phyloP scores from a whole-genome alignment of 1,140 invertebrate species.

The Acyrthosiphon pisum region DNA sequence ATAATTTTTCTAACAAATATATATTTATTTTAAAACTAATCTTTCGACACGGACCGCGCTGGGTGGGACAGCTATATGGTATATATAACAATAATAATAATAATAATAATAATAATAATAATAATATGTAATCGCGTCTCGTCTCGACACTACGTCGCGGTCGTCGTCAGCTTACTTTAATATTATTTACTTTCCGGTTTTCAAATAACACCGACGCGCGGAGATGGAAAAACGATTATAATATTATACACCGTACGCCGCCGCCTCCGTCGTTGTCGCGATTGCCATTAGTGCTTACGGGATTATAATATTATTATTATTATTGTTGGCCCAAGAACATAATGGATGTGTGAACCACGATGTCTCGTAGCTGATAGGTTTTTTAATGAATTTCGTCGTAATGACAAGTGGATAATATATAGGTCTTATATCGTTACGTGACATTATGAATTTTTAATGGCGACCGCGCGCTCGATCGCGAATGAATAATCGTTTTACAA shows the following conservation, averaged over 20 bases:
- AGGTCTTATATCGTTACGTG: neutral
- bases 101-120: neutral
- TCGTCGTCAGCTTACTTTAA: neutral
- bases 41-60: no score
- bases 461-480: no score
- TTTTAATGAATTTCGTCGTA: neutral
- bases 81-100: no score
- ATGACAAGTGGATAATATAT: neutral
- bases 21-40: no score
- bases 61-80: no score
- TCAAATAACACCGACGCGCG: neutral
- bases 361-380: neutral
- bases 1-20: no score
- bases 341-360: neutral
- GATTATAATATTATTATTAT: neutral
- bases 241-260: neutral
- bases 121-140: neutral
- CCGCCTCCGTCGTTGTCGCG: neutral
- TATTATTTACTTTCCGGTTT: constrained; percentile 11
- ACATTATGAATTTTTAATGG: neutral
- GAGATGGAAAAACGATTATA: neutral
- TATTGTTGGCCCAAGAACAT: neutral
- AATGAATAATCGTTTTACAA: neutral
- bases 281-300: neutral
- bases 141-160: neutral